These are phyloP conservation scores for Paracanthobrama guichenoti DNA, from an alignment of 2,113 vertebrate genomes.

Conservation along the genomic window DNA sequence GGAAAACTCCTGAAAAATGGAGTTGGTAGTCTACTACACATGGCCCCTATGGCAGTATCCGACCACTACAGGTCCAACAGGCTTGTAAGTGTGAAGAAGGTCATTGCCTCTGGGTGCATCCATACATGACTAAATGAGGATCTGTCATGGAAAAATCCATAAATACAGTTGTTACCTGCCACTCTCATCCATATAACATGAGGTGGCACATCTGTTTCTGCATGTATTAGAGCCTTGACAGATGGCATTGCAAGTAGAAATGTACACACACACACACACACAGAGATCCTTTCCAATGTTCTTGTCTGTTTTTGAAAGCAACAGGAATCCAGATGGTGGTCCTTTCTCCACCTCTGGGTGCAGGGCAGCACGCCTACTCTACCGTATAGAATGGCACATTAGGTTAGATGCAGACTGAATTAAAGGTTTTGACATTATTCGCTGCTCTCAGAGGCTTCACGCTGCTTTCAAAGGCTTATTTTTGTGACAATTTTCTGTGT, in stretches of 20 bases:
- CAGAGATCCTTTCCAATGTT: slow-evolving; percentile 2
- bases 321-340: slow-evolving; percentile 18
- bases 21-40: neutral
- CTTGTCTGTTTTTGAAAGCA: slow-evolving; percentile 23
- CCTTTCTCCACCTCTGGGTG: neutral
- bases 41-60: neutral
- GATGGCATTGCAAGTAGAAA: slow-evolving; percentile 18
- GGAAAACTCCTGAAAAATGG: neutral
- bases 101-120: slow-evolving; percentile 6
- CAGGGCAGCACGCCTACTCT: neutral
- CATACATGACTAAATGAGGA: neutral
- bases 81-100: slow-evolving; percentile 8
- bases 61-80: neutral
- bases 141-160: neutral
- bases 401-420: slow-evolving; percentile 7
- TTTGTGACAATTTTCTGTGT: slow-evolving; percentile 16
- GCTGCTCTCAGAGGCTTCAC: neutral
- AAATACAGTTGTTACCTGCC: slow-evolving; percentile 14
- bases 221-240: neutral
- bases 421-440: slow-evolving; percentile 2
- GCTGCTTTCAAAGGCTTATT: slow-evolving; percentile 14
- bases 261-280: neutral
- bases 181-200: slow-evolving; percentile 24
- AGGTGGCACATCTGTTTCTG: slow-evolving; percentile 9
- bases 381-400: slow-evolving; percentile 7